Base-by-base conservation (phyloP, 2,888 invertebrate genomes). In the Eupithecia subfuscata region DNA sequence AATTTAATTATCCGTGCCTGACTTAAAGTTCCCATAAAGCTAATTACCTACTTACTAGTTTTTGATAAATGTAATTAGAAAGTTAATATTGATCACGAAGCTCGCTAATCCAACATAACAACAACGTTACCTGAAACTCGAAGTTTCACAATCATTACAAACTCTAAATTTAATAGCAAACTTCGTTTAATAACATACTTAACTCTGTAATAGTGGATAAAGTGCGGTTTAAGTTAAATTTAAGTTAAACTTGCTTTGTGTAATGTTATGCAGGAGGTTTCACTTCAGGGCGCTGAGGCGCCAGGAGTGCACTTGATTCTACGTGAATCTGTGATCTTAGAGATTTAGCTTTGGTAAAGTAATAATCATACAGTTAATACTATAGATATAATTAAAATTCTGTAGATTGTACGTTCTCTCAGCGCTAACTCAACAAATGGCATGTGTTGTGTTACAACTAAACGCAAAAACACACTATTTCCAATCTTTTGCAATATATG, bases 111-210 rank as follows among this genome's bases (percentile, higher is more conserved):
- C 12, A 43, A 43, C 14, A 16, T 22, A 56, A 56, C 40, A 22
- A 40, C 22, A 68, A 68, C 68, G 12, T 43, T 43, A 68, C 68
- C 43, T 68, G 2, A 45, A 68, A 68, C 68, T 71, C 34, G 48
- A 67, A 65, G 69, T 73, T 63, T n/a, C 63, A 70, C 48, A 25
- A 68, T 68, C 71, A 69, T 74, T 74, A 52, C 71, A 76, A 81
- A 80, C 75, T 77, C 74, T 70, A 77, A 79, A 78, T 79, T 81
- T 80, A 77, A 80, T 79, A 79, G 73, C 71, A 60, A 81, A 81
- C 78, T 82, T 80, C 68, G 81, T 80, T 80, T 81, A 81, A 80
- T 81, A 79, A 78, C 78, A 73, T 78, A 79, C 79, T 82, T 79
- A 81, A 73, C 77, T 75, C 71, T 69, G 78, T 77, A 79, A 81